phyloP scores from a whole-genome alignment of 2,113 vertebrate genomes.

The Corydoras maculifer region DNA sequence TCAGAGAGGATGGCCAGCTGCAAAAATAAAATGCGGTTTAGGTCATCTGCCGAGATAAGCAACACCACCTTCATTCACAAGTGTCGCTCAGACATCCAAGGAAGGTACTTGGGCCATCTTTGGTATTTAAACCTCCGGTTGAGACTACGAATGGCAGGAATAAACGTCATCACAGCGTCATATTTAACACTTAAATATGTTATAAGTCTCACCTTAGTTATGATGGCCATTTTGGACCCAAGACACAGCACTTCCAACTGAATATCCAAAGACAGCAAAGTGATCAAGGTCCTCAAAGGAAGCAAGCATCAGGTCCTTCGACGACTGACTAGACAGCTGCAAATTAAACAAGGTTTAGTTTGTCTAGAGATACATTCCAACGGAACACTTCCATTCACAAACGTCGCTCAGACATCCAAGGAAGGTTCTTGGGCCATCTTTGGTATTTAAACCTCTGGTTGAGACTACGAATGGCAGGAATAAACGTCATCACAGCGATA shows the following conservation, averaged over 20 bases:
- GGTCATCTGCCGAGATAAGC: neutral
- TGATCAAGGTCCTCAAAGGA: too few species aligned
- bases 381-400: too few species aligned
- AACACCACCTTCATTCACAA: neutral
- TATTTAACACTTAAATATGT: slow-evolving; percentile 40
- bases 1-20: slow-evolving; percentile 68
- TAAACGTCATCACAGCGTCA: slow-evolving; percentile 65
- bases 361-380: neutral
- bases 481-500: slow-evolving; percentile 65
- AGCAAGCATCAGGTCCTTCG: too few species aligned
- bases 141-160: slow-evolving; percentile 68
- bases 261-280: too few species aligned
- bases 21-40: slow-evolving; percentile 24
- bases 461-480: slow-evolving; percentile 67
- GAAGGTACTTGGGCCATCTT: slow-evolving; percentile 47
- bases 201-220: slow-evolving; percentile 44
- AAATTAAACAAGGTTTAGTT: too few species aligned
- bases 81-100: slow-evolving; percentile 55
- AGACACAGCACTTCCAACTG: slow-evolving; percentile 51
- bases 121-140: slow-evolving; percentile 47
- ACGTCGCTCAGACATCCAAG: slow-evolving; percentile 49
- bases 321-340: too few species aligned
- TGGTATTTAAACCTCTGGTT: slow-evolving; percentile 43
- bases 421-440: slow-evolving; percentile 42
- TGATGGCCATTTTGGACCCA: slow-evolving; percentile 50